A percentile compares a stretch with the other conserved stretches of the same genome.
phyloP scores from a whole-genome alignment of 1,140 invertebrate species.

The Trachelipus rathkii region DNA sequence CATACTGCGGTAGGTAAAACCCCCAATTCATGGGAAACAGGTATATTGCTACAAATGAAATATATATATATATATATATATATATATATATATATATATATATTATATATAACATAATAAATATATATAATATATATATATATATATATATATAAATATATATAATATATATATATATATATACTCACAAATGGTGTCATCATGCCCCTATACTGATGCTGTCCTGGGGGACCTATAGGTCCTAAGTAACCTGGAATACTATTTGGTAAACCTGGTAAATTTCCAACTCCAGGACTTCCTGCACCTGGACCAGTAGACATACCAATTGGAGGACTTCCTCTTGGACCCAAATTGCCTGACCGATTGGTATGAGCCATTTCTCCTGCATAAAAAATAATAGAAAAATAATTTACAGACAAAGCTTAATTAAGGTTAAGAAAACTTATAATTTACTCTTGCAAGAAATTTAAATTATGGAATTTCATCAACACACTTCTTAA shows the following conservation, averaged over 20 bases:
- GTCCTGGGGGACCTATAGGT: constrained; percentile 31
- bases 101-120: too few relatives aligned
- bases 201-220: constrained; percentile 39
- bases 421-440: too few relatives aligned
- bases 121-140: too few relatives aligned
- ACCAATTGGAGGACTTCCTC: constrained; percentile 36
- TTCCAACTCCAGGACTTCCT: not conserved
- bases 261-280: not conserved
- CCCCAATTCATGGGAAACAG: too few relatives aligned
- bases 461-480: too few relatives aligned
- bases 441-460: too few relatives aligned
- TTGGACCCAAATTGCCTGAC: constrained; percentile 28
- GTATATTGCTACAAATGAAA: too few relatives aligned
- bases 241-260: constrained; percentile 21
- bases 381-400: constrained; percentile 20
- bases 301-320: constrained; percentile 20
- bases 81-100: not conserved
- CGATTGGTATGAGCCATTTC: constrained; percentile 36
- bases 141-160: too few relatives aligned
- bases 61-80: not conserved
- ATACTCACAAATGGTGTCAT: constrained; percentile 35
- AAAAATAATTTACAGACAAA: too few relatives aligned
- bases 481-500: too few relatives aligned
- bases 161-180: too few relatives aligned
- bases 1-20: too few relatives aligned